Base-by-base conservation (phyloP, 2,113 vertebrate species). In the Oxygymnocypris stewartii region DNA sequence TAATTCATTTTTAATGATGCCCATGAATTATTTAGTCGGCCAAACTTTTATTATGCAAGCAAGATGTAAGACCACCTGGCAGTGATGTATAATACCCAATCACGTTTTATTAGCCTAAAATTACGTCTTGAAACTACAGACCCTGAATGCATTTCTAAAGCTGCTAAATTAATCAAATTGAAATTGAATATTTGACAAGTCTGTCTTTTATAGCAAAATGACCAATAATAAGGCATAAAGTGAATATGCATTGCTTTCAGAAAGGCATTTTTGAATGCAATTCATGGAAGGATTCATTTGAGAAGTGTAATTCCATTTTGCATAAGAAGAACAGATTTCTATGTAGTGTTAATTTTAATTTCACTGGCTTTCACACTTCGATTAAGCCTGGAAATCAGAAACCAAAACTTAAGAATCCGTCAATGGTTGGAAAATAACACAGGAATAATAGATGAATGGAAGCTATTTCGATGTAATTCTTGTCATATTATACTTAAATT, bases 1-100 rank as follows among this genome's bases (percentile, higher is more conserved):
- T 95, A 95, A 95, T 95, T 94, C 92, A 95, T 95, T 92, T 92
- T 95, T 95, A 95, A 95, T 95, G 94, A 95, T 92, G 92, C 91
- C 88, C 89, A 94, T 95, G 90, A 93, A 95, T 95, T 89, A 95
- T 95, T 94, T 91, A 95, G 87, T 88, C 82, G 88, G 87, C 90
- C 92, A 93, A 93, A 94, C 91, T 94, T 94, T 94, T 94, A 91
- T 92, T 93, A 92, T 74, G 92, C 94, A 95, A 94, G 94, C 93
- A 93, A 91, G 92, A 94, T 92, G 91, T 89, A 88, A 65, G 90
- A 88, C 89, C 90, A 92, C 88, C 90, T 93, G 93, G 93, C 93
- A 92, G 91, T 93, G 92, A 94, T 93, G 93, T 92, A 93, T 93
- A 93, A 94, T 40, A 91, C 89, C 88, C 92, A 93, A 92, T 93